Conservation (phyloP, 1,140 invertebrate species). For the Aculops lycopersici region DNA sequence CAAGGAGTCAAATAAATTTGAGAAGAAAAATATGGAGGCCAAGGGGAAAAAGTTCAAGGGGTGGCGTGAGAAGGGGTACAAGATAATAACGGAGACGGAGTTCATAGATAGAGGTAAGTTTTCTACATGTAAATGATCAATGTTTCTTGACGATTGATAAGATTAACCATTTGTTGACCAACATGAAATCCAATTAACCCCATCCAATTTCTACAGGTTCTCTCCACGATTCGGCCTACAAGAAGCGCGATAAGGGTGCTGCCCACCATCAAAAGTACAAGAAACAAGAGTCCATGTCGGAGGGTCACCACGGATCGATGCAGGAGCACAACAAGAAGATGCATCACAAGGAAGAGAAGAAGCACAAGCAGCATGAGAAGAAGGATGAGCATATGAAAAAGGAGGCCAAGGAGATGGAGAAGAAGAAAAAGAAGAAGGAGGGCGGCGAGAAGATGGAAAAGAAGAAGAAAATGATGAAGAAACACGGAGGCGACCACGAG, state of each 20-base stretch:
- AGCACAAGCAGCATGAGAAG: neutral
- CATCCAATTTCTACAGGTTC: neutral
- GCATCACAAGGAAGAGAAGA: neutral
- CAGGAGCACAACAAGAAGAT: neutral
- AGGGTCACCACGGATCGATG: neutral
- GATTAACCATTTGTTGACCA: neutral
- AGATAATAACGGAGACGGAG: slow-evolving; percentile 10
- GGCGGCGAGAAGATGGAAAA: neutral
- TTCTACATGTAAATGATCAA: neutral
- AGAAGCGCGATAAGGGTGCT: neutral
- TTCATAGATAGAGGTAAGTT: slow-evolving; percentile 4
- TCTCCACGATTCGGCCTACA: neutral
- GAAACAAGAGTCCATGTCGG: neutral
- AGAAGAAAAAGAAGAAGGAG: neutral
- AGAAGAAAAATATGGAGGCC: slow-evolving; percentile 3
- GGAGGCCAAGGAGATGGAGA: neutral
- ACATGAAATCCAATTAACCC: neutral
- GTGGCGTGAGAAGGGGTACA: slow-evolving; percentile 11
- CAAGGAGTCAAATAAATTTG: neutral
- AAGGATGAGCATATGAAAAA: neutral
- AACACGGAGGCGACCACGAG: neutral
- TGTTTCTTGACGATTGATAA: too few species aligned
- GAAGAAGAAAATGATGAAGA: neutral
- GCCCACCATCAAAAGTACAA: neutral
- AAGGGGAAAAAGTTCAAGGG: slow-evolving; percentile 8